phyloP scores from a whole-genome alignment of 2,888 invertebrate genomes.

The Apodemia mormo region DNA sequence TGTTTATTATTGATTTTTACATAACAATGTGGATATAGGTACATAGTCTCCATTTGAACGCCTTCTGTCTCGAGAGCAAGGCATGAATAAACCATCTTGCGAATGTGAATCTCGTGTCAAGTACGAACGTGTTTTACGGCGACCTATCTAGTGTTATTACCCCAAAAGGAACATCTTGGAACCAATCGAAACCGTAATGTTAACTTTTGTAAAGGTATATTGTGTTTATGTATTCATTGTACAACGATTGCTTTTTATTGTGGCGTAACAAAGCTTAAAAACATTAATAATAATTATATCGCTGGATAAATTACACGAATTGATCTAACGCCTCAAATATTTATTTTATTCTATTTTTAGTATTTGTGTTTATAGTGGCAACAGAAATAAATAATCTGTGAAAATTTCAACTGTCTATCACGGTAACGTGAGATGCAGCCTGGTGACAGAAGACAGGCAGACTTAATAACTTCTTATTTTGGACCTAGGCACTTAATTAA shows the following conservation, averaged over 20 bases:
- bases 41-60: constrained; percentile 15
- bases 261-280: no score
- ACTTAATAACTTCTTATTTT: no score
- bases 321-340: no score
- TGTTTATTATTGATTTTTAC: background rate
- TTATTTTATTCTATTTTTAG: no score
- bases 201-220: background rate
- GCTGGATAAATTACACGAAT: no score
- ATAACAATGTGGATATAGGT: background rate
- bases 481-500: no score
- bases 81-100: constrained; percentile 21
- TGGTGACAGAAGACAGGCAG: no score
- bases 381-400: no score
- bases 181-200: constrained; percentile 15
- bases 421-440: no score
- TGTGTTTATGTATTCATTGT: constrained; percentile 12
- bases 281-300: no score
- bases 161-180: background rate
- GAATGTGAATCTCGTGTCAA: constrained; percentile 23
- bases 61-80: constrained; percentile 19
- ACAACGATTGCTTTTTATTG: background rate
- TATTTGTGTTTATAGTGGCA: no score
- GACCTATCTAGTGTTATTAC: constrained; percentile 2
- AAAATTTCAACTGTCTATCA: no score
- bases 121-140: constrained; percentile 13